Evolutionary conservation across 2,797 vertebrate species (phyloP).

Genomic region (Protonibea diacanthus): DNA sequence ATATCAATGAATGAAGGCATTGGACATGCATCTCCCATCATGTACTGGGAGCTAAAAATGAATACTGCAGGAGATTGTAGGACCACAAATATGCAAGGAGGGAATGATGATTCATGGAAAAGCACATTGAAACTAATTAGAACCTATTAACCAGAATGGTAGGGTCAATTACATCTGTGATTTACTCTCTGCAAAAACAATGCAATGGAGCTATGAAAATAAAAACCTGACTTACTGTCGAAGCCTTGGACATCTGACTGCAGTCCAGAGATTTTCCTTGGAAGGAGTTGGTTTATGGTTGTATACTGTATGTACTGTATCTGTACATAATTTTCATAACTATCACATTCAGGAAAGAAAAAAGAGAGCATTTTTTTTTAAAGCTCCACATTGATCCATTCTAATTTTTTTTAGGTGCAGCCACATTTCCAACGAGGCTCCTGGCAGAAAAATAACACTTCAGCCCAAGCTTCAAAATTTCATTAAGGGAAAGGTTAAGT

Average conservation of each 20-base stretch:
- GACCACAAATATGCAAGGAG: slow-evolving; percentile 1
- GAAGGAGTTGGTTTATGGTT: background rate
- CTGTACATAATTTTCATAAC: background rate
- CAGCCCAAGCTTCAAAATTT: slow-evolving; percentile 12
- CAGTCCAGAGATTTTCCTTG: slow-evolving; percentile 9
- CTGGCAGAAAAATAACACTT: slow-evolving; percentile 24
- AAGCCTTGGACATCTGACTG: background rate
- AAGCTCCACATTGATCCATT: background rate
- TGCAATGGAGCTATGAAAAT: no score
- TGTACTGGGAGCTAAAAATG: background rate
- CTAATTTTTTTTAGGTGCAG: slow-evolving; percentile 12
- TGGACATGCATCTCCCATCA: no score
- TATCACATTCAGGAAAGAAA: background rate
- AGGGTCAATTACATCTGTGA: slow-evolving; percentile 23
- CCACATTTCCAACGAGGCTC: background rate
- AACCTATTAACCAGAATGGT: slow-evolving; percentile 13
- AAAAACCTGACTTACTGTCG: background rate
- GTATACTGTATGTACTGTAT: no score
- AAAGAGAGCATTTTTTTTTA: background rate
- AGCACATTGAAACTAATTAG: slow-evolving; percentile 5
- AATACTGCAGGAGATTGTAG: background rate
- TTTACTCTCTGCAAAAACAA: background rate
- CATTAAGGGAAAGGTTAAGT: slow-evolving; percentile 35
- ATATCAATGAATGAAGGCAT: background rate
- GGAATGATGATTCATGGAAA: slow-evolving; percentile 22